Percentiles rank a stretch among this genome's conserved stretches.
These are phyloP conservation scores for Camelus bactrianus DNA, from an alignment of 2,113 vertebrate species.

Conservation along the genomic window DNA sequence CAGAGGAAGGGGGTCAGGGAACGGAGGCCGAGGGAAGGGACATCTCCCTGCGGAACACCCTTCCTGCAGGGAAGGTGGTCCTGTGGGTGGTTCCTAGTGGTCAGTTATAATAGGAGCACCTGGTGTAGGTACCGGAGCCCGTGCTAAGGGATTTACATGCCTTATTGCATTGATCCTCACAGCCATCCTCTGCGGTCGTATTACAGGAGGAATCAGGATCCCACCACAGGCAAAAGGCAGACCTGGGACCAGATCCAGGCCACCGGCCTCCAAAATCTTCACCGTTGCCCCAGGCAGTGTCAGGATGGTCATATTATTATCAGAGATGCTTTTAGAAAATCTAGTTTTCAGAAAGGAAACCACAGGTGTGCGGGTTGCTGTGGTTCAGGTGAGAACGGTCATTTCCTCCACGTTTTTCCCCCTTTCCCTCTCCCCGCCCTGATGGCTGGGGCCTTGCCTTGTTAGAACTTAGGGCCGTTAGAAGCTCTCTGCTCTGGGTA, in stretches of 20 bases:
- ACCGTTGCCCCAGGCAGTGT: background rate
- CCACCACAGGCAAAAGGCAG: background rate
- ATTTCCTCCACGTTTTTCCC: background rate
- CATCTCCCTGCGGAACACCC: background rate
- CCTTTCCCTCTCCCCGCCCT: background rate
- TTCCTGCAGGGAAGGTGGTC: background rate
- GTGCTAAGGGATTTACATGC: background rate
- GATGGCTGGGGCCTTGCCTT: too few species aligned
- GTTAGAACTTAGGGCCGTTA: background rate
- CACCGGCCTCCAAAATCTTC: background rate
- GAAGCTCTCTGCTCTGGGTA: background rate
- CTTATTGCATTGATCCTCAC: background rate
- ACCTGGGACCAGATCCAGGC: background rate
- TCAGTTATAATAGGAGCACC: background rate
- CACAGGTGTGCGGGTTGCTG: background rate
- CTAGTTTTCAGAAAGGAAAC: background rate
- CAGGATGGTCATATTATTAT: background rate
- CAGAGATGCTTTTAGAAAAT: background rate
- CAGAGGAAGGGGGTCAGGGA: background rate
- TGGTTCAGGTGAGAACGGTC: rapidly evolving
- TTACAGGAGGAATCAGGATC: background rate
- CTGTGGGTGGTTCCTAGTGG: background rate
- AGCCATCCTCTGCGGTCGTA: background rate
- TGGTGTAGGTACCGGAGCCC: background rate
- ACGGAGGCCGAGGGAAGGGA: background rate